A percentile compares a stretch with the other conserved stretches of the same genome.
These are phyloP conservation scores for Sebastolobus alascanus DNA, from an alignment of 2,797 vertebrate species.

Conservation along the genomic window DNA sequence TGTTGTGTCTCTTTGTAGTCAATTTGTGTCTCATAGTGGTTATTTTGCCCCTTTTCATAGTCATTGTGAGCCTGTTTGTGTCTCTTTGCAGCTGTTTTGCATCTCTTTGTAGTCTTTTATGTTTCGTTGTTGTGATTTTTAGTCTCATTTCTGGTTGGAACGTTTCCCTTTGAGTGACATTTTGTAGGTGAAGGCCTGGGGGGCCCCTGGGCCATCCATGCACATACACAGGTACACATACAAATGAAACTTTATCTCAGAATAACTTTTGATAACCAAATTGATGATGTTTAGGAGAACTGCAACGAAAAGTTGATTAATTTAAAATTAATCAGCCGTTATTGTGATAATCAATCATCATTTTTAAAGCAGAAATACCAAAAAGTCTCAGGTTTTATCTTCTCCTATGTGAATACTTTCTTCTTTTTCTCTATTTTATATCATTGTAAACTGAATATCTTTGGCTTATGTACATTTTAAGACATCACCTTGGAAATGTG, in stretches of 20 bases:
- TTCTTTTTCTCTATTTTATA: neutral
- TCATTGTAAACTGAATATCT: neutral
- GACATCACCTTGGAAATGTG: neutral
- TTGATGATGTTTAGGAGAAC: neutral
- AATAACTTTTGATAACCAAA: neutral
- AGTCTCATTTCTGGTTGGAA: too few species aligned
- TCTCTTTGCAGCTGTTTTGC: too few species aligned
- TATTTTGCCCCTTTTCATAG: too few species aligned
- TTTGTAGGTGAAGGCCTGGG: too few species aligned
- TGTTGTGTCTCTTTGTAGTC: too few species aligned
- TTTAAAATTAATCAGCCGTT: neutral
- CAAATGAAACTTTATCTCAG: neutral
- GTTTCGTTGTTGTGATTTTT: too few species aligned
- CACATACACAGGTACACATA: fast-evolving
- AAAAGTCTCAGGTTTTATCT: neutral
- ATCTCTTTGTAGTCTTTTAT: too few species aligned
- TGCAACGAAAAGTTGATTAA: neutral
- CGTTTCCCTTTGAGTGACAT: too few species aligned
- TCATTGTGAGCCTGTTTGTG: too few species aligned
- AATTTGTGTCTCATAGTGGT: too few species aligned
- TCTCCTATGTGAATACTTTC: neutral
- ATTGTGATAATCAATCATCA: neutral
- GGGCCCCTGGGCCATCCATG: too few species aligned
- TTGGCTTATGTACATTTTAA: neutral
- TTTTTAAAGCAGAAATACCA: neutral